Evolutionary conservation across 30 jellyfish, hydroid and myxozoan genomes (phyloP), one percentile per base, ranked within the genome.

Genomic region (Hydractinia echinata): DNA sequence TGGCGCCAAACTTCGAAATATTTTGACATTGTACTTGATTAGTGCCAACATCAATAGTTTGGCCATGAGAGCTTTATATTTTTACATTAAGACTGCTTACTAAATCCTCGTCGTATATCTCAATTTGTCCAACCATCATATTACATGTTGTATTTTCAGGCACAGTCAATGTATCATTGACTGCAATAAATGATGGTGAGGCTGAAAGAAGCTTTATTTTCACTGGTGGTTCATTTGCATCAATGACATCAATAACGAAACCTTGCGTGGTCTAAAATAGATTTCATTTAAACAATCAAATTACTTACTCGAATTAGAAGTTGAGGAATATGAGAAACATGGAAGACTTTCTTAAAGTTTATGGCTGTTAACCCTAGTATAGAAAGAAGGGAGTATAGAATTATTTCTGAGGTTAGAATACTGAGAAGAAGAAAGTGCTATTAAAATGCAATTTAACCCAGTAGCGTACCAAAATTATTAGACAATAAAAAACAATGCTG

Each of bases 151-250:
- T 54, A 15, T 82, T 70, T 82, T 67, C 86, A 4, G 39, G 73
- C n/a, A 77, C 51, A 7, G 4, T 55, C 14, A 77, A 54, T 16
- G 85, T 77, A 15, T 52, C 5, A 60, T 77, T 77, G 14, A 14
- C 19, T 10, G 18, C 13, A 52, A 58, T 52, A 8, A 52, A 78
- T 16, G 54, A 21, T 5, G 14, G 76, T 4, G 81, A 77, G 21
- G 15, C 14, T 16, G 89, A 21, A 16, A 54, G 14, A 70, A 80
- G 66, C 15, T n/a, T 61, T 30, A 80, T 61, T 10, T 10, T 19
- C 39, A 72, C 82, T n/a, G 85, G 81, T 9, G 91, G 88, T 56
- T 83, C 91, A 54, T 83, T 83, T 53, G 55, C 81, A 73, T 83
- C 91, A 14, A 55, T 66, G 48, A 83, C 81, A 54, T 67, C 30